phyloP scores from a whole-genome alignment of 2,113 vertebrate species.

The Paradoxurus hermaphroditus region DNA sequence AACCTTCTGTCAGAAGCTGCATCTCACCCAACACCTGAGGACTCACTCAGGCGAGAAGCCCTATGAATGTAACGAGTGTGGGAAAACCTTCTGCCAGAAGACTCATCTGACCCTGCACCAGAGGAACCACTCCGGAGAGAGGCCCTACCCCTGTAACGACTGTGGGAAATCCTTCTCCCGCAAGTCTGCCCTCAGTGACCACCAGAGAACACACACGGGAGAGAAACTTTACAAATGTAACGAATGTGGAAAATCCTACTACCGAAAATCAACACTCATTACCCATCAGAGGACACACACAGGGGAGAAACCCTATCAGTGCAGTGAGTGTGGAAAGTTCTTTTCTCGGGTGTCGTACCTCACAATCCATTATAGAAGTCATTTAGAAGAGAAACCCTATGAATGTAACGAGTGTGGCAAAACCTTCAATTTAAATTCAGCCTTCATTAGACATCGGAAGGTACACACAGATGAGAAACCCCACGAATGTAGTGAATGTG shows the following conservation, averaged over 20 bases:
- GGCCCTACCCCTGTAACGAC: slow-evolving; percentile 65
- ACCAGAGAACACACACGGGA: slow-evolving; percentile 77
- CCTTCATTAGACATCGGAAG: slow-evolving; percentile 75
- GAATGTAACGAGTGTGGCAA: slow-evolving; percentile 75
- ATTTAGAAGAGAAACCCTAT: slow-evolving; percentile 78
- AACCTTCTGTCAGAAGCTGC: slow-evolving; percentile 74
- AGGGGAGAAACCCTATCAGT: slow-evolving; percentile 78
- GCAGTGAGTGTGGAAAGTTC: slow-evolving; percentile 77
- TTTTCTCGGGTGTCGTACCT: slow-evolving; percentile 76
- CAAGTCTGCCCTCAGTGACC: slow-evolving; percentile 72
- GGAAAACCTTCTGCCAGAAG: slow-evolving; percentile 76
- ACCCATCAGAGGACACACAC: slow-evolving; percentile 78
- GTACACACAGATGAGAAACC: slow-evolving; percentile 64
- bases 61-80: slow-evolving; percentile 72
- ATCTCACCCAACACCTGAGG: slow-evolving; percentile 74
- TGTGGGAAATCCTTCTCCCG: slow-evolving; percentile 79
- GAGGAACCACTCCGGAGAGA: slow-evolving; percentile 76
- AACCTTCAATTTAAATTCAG: slow-evolving; percentile 77
- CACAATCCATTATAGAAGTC: slow-evolving; percentile 76
- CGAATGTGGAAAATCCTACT: slow-evolving; percentile 77
- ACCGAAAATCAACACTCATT: slow-evolving; percentile 74
- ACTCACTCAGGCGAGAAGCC: slow-evolving; percentile 76
- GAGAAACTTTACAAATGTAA: slow-evolving; percentile 76
- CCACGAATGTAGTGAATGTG: slow-evolving; percentile 66
- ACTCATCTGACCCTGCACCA: slow-evolving; percentile 76